These are phyloP conservation scores for Lepus oiostolus DNA, from an alignment of 2,797 vertebrate genomes.

Conservation along the genomic window DNA sequence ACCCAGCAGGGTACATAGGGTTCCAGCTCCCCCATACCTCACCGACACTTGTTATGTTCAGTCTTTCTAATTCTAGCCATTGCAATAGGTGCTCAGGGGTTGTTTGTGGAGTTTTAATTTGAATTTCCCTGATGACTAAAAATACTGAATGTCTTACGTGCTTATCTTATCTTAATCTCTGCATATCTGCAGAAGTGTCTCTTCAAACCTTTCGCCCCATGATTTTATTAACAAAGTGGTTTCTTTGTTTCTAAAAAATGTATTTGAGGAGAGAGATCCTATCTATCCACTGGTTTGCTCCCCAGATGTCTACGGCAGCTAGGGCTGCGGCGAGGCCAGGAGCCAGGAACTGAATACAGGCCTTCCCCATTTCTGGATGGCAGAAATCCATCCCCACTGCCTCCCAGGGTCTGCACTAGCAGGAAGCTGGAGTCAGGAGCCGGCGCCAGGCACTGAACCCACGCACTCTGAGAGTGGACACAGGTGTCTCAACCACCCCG, in stretches of 20 bases:
- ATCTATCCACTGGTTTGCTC: too few relatives aligned
- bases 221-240: neutral
- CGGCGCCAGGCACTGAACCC: too few relatives aligned
- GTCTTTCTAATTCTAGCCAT: neutral
- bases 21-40: neutral
- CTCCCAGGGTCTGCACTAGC: too few relatives aligned
- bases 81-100: neutral
- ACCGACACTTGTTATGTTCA: neutral
- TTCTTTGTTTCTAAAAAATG: neutral
- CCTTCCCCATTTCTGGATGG: too few relatives aligned
- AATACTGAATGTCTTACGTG: neutral
- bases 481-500: neutral
- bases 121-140: neutral
- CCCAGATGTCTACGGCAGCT: too few relatives aligned
- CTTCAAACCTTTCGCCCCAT: neutral
- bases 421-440: too few relatives aligned
- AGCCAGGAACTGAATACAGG: too few relatives aligned
- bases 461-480: neutral
- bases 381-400: too few relatives aligned
- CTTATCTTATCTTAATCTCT: neutral
- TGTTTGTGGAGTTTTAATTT: neutral
- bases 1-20: neutral
- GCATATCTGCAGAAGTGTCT: neutral
- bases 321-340: too few relatives aligned
- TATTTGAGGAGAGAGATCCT: too few relatives aligned